phyloP scores from a whole-genome alignment of 2,113 vertebrate genomes.

The Gobiocypris rarus region DNA sequence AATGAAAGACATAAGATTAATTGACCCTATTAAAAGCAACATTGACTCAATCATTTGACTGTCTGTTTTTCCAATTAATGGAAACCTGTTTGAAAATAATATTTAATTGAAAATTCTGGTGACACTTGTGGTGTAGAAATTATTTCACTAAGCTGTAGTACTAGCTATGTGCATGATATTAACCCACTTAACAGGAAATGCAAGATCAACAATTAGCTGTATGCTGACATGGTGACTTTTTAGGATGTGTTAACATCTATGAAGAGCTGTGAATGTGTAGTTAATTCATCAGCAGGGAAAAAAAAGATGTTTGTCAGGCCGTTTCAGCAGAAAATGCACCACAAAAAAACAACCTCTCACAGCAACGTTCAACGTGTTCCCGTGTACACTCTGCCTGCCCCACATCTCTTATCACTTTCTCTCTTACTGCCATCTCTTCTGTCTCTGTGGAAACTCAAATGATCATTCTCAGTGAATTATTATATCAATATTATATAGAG shows the following conservation, averaged over 20 bases:
- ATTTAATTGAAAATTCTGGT: neutral
- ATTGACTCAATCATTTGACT: neutral
- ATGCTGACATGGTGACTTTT: slow-evolving; percentile 23
- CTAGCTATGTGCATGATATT: neutral
- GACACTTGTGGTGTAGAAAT: neutral
- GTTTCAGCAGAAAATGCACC: slow-evolving; percentile 21
- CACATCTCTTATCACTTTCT: neutral
- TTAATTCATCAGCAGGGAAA: slow-evolving; percentile 11
- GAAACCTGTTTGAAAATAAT: neutral
- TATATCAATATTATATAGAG: neutral
- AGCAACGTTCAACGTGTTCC: neutral
- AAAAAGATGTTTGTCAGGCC: neutral
- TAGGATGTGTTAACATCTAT: slow-evolving; percentile 1
- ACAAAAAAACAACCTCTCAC: slow-evolving; percentile 2
- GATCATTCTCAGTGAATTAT: neutral
- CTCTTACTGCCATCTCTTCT: neutral
- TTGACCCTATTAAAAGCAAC: neutral
- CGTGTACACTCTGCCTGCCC: neutral
- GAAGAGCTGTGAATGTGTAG: neutral
- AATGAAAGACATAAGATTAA: neutral
- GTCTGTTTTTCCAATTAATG: neutral
- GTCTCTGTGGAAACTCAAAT: neutral
- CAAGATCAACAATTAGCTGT: slow-evolving; percentile 6
- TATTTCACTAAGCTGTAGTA: neutral
- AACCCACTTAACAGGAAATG: neutral